phyloP scores from a whole-genome alignment of 2,888 invertebrate species.

The Pachycephus smyrnensis region DNA sequence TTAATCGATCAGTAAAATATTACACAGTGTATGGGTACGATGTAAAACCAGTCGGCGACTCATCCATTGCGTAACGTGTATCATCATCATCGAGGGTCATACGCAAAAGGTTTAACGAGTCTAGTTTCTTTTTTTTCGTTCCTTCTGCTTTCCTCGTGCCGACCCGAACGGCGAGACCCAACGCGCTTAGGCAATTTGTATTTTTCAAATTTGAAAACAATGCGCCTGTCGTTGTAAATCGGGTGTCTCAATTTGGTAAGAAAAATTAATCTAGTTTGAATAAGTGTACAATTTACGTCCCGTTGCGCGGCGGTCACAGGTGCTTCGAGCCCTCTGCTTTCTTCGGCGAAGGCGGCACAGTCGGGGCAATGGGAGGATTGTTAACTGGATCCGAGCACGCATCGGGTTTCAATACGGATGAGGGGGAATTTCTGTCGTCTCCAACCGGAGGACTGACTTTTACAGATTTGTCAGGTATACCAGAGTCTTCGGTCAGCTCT shows the following conservation, averaged over 20 bases:
- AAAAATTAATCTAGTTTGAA: background rate
- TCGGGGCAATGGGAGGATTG: conserved; percentile 44
- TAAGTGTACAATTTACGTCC: conserved; percentile 11
- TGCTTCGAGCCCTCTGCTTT: conserved; percentile 63
- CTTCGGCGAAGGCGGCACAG: conserved; percentile 53
- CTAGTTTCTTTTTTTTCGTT: background rate
- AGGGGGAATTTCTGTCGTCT: conserved; percentile 28
- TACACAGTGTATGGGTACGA: background rate
- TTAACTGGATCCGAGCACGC: conserved; percentile 36
- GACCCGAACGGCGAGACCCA: background rate
- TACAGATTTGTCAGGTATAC: background rate
- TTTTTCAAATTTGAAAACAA: background rate
- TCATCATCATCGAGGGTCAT: background rate
- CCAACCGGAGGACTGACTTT: conserved; percentile 15
- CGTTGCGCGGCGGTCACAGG: conserved; percentile 53
- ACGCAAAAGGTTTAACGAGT: background rate
- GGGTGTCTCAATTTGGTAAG: background rate
- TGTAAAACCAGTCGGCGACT: background rate
- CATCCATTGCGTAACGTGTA: background rate
- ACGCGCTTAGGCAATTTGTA: background rate
- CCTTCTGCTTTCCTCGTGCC: background rate
- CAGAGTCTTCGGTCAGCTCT: background rate
- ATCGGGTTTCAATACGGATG: conserved; percentile 40
- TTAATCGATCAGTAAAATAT: background rate
- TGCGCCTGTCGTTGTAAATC: background rate